phyloP scores from a whole-genome alignment of 2,113 vertebrate species.

The Thamnaconus septentrionalis region DNA sequence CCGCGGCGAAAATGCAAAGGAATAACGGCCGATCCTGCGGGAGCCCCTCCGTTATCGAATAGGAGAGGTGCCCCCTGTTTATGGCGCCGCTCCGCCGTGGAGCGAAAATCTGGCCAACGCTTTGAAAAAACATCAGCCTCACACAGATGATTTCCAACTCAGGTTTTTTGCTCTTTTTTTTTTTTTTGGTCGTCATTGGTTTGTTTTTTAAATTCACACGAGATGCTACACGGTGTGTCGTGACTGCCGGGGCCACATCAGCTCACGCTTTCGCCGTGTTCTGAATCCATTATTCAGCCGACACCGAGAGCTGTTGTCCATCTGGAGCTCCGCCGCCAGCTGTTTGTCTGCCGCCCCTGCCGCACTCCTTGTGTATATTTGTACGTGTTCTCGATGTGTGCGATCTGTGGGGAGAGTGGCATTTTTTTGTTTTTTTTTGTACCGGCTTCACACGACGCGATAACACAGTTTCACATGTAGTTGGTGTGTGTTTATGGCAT shows the following conservation, averaged over 20 bases:
- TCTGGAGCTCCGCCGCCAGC: constrained; percentile 53
- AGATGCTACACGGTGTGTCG: no score
- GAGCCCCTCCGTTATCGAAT: constrained; percentile 91
- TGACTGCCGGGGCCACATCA: constrained; percentile 15
- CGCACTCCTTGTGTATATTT: constrained; percentile 29
- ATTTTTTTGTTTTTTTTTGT: constrained; percentile 33
- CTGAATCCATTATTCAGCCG: constrained; percentile 87
- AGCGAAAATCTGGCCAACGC: constrained; percentile 17
- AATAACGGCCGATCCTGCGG: constrained; percentile 92
- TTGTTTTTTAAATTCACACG: no score
- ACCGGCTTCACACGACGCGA: constrained; percentile 25
- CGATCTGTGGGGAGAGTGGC: constrained; percentile 25
- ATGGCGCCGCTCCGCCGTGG: constrained; percentile 55
- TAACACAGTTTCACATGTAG: constrained; percentile 15
- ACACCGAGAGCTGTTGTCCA: constrained; percentile 73
- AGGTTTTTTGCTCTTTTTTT: no score
- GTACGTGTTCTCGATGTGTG: constrained; percentile 4
- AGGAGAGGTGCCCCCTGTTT: constrained; percentile 71
- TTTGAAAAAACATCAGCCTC: no score
- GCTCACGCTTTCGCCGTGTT: constrained; percentile 56
- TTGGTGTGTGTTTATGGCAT: background rate
- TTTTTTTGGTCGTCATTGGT: no score
- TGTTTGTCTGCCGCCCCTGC: constrained; percentile 40
- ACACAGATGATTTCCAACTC: no score
- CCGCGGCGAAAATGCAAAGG: constrained; percentile 91